Conservation (phyloP, 2,888 invertebrate species). For the Trimorus sp. region DNA sequence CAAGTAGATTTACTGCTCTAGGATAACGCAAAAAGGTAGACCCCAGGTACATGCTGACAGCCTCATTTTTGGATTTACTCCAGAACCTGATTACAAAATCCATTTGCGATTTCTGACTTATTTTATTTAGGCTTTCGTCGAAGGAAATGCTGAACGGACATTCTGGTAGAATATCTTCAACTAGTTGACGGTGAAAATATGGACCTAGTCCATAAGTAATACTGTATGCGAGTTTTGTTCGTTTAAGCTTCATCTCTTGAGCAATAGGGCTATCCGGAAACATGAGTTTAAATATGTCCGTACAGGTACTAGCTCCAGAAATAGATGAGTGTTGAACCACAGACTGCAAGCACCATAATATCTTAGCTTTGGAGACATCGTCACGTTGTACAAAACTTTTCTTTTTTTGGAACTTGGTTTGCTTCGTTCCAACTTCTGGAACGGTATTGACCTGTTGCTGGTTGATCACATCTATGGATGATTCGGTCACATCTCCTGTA, state of each 20-base stretch:
- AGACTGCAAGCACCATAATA: conserved; percentile 14
- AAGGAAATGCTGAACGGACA: conserved; percentile 61
- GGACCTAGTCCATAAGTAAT: conserved; percentile 62
- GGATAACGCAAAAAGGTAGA: conserved; percentile 65
- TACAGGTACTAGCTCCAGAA: background rate
- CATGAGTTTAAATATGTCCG: conserved; percentile 25
- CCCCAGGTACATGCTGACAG: conserved; percentile 67
- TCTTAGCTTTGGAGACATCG: conserved; percentile 12
- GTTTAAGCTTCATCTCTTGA: conserved; percentile 8
- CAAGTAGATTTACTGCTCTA: conserved; percentile 65
- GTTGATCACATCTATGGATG: conserved; percentile 17
- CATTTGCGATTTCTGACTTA: conserved; percentile 69
- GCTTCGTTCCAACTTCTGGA: conserved; percentile 6
- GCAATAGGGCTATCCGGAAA: conserved; percentile 29
- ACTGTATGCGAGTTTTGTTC: conserved; percentile 36
- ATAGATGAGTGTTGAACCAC: conserved; percentile 12
- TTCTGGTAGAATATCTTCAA: conserved; percentile 24
- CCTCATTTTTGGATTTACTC: conserved; percentile 56
- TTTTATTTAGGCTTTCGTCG: conserved; percentile 58
- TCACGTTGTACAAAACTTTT: conserved; percentile 13
- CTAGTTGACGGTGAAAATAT: conserved; percentile 53
- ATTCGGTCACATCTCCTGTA: background rate
- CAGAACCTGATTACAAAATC: conserved; percentile 70
- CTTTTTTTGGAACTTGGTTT: conserved; percentile 9
- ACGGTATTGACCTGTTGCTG: conserved; percentile 7